Conservation (phyloP, 2,797 vertebrate species). For the Podarcis siculus region DNA sequence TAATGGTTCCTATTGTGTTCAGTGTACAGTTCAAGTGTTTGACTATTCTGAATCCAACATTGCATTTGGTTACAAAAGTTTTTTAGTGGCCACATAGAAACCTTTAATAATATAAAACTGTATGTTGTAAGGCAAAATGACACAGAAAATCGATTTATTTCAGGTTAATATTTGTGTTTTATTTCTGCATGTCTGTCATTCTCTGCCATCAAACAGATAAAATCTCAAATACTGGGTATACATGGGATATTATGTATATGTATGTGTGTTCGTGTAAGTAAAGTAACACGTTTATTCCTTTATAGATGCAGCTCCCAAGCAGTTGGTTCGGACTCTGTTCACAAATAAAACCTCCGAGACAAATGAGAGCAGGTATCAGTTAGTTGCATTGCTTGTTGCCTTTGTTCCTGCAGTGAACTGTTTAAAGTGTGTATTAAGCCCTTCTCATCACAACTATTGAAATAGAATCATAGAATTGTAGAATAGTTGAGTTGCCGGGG, state of each 20-base stretch:
- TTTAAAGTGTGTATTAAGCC: background rate
- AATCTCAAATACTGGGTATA: background rate
- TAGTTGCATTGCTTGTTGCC: background rate
- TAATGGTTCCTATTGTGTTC: background rate
- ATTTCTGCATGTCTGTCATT: background rate
- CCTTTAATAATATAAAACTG: background rate
- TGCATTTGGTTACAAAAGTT: background rate
- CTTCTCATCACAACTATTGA: background rate
- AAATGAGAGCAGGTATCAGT: conserved; percentile 76
- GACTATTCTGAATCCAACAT: background rate
- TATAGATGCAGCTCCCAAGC: conserved; percentile 73
- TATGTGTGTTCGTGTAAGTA: background rate
- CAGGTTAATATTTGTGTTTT: background rate
- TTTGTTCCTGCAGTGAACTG: background rate
- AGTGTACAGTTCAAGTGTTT: background rate
- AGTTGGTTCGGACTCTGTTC: conserved; percentile 65
- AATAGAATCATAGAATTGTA: background rate
- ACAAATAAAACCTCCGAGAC: conserved; percentile 70
- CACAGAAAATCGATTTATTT: background rate
- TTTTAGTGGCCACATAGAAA: background rate
- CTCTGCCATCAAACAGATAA: background rate
- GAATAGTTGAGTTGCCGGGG: too few relatives aligned
- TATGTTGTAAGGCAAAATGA: background rate
- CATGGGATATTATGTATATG: background rate
- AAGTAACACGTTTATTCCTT: conserved; percentile 65